A percentile compares a stretch with the other conserved stretches of the same genome.
phyloP scores from a whole-genome alignment of 2,113 vertebrate genomes.

The Clupea harengus region DNA sequence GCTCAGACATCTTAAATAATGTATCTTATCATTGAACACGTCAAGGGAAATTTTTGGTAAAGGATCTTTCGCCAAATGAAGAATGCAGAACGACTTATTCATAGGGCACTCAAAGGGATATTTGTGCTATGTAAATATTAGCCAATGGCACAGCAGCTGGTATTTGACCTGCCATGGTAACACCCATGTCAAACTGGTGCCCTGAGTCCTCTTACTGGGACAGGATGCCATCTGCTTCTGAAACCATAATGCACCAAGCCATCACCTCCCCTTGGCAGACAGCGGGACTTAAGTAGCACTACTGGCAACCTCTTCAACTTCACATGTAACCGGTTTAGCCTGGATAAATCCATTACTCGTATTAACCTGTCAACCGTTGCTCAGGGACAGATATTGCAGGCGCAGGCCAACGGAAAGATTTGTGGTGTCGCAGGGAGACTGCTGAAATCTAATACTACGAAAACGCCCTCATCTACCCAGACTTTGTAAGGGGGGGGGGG shows the following conservation, averaged over 20 bases:
- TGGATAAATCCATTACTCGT: constrained; percentile 61
- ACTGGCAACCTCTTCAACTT: constrained; percentile 36
- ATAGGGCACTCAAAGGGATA: no score
- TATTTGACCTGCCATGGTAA: neutral
- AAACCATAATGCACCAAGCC: neutral
- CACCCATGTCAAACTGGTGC: neutral
- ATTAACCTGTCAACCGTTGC: constrained; percentile 57
- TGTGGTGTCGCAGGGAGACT: constrained; percentile 31
- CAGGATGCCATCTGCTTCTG: neutral
- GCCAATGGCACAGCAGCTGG: neutral
- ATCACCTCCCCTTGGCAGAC: constrained; percentile 1
- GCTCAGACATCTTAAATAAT: no score
- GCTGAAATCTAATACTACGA: neutral
- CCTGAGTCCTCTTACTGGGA: neutral
- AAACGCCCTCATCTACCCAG: neutral
- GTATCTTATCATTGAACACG: no score
- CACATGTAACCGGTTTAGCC: constrained; percentile 62
- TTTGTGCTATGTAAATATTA: neutral
- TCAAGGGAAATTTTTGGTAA: no score
- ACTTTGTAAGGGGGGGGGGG: neutral
- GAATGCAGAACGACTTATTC: no score
- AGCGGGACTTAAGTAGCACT: constrained; percentile 32
- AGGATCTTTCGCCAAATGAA: no score
- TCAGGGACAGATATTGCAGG: constrained; percentile 27
- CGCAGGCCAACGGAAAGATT: constrained; percentile 44